Percentiles rank a stretch among this genome's conserved stretches.
phyloP scores from a whole-genome alignment of 1,140 invertebrate species.

The Holotrichia oblita region DNA sequence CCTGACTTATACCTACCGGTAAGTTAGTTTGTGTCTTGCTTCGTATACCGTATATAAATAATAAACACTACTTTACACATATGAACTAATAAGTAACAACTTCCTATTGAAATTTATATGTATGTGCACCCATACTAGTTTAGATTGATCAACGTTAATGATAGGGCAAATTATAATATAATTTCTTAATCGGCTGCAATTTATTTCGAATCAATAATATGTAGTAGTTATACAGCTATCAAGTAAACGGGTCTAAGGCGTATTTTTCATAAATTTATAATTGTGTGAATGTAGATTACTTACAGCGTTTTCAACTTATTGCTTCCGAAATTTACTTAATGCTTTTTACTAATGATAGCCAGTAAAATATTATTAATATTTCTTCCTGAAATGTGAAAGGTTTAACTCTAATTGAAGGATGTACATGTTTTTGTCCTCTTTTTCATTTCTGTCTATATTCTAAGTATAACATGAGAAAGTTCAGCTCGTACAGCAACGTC shows the following conservation, averaged over 20 bases:
- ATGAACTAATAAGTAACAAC: constrained; percentile 6
- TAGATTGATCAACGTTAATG: constrained; percentile 16
- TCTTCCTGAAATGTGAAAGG: too few relatives aligned
- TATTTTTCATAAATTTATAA: neutral
- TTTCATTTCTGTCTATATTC: too few relatives aligned
- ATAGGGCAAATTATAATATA: constrained; percentile 5
- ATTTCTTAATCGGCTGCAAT: constrained; percentile 9
- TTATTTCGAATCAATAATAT: constrained; percentile 14
- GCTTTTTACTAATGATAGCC: too few relatives aligned
- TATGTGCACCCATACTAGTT: neutral
- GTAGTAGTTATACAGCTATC: neutral
- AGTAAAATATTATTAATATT: too few relatives aligned
- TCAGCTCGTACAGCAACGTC: too few relatives aligned
- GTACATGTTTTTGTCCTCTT: too few relatives aligned
- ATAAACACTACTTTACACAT: neutral
- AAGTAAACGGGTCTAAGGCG: neutral
- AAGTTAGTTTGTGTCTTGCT: neutral
- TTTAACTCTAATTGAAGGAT: too few relatives aligned
- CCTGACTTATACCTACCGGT: neutral
- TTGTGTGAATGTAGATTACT: neutral
- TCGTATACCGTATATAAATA: neutral
- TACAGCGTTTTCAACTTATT: neutral
- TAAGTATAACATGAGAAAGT: too few relatives aligned
- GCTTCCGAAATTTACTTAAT: too few relatives aligned
- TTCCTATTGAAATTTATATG: constrained; percentile 10